A percentile compares a stretch with the other conserved stretches of the same genome.
Evolutionary conservation across 2,888 invertebrate species (phyloP).

Genomic region (Pinctada fucata): DNA sequence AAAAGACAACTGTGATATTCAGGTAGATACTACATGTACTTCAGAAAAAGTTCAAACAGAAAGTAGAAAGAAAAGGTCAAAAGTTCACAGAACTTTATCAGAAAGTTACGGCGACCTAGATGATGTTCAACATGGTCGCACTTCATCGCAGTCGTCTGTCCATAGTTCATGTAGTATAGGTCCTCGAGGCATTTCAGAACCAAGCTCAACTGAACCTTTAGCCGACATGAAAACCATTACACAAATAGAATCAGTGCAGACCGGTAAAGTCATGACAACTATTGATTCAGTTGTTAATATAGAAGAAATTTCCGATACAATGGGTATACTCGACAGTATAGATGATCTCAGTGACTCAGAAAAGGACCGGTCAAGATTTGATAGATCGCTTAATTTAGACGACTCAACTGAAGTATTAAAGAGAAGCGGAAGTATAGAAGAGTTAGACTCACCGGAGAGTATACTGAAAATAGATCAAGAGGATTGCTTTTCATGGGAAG

Average conservation of each 20-base stretch:
- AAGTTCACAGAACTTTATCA: background rate
- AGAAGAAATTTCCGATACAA: constrained; percentile 48
- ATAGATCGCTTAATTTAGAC: constrained; percentile 47
- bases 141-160: background rate
- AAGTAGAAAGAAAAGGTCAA: background rate
- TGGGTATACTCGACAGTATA: constrained; percentile 34
- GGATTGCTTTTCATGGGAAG: constrained; percentile 73
- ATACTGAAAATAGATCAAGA: constrained; percentile 69
- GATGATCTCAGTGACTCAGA: constrained; percentile 17
- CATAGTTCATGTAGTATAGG: background rate
- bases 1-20: constrained; percentile 8
- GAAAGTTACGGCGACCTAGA: background rate
- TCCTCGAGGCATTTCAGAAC: background rate
- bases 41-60: background rate
- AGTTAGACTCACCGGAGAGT: constrained; percentile 71
- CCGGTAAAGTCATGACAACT: constrained; percentile 54
- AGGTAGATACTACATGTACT: constrained; percentile 12
- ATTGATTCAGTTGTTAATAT: constrained; percentile 58
- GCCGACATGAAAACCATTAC: constrained; percentile 49
- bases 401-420: constrained; percentile 18
- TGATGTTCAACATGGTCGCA: background rate
- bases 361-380: constrained; percentile 34
- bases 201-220: constrained; percentile 29
- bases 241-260: constrained; percentile 62
- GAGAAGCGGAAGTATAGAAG: constrained; percentile 54